A percentile compares a stretch with the other conserved stretches of the same genome.
phyloP scores from a whole-genome alignment of 2,113 vertebrate genomes.

The Trogon melanurus region DNA sequence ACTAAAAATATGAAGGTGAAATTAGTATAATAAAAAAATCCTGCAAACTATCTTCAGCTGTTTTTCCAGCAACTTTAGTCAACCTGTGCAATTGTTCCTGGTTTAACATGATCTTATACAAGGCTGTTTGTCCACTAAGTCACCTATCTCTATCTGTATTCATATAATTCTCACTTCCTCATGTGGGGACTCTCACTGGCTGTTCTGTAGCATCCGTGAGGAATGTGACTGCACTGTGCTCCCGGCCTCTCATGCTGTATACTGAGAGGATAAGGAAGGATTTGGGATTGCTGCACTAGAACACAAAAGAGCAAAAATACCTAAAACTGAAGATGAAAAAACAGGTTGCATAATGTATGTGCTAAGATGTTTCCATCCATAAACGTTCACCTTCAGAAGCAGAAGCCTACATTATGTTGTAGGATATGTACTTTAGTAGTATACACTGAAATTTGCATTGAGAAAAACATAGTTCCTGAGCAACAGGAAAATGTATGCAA shows the following conservation, averaged over 20 bases:
- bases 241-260: not conserved
- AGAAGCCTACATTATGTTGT: not conserved
- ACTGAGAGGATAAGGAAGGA: not conserved
- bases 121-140: not conserved
- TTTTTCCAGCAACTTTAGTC: not conserved
- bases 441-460: not conserved
- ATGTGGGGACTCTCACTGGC: not conserved
- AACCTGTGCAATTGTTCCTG: not conserved
- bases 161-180: not conserved
- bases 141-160: not conserved
- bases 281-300: not conserved
- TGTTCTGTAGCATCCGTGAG: not conserved
- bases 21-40: not conserved
- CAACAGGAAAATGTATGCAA: not conserved
- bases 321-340: not conserved
- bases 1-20: not conserved
- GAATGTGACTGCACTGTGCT: not conserved
- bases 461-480: not conserved
- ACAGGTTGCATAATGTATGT: not conserved
- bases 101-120: not conserved
- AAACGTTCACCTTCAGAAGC: not conserved
- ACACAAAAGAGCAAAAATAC: not conserved
- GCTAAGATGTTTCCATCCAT: not conserved
- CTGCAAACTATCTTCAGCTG: not conserved
- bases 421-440: not conserved